These are phyloP conservation scores for Cerceris ruficornis DNA, from an alignment of 2,888 invertebrate species.

Conservation along the genomic window DNA sequence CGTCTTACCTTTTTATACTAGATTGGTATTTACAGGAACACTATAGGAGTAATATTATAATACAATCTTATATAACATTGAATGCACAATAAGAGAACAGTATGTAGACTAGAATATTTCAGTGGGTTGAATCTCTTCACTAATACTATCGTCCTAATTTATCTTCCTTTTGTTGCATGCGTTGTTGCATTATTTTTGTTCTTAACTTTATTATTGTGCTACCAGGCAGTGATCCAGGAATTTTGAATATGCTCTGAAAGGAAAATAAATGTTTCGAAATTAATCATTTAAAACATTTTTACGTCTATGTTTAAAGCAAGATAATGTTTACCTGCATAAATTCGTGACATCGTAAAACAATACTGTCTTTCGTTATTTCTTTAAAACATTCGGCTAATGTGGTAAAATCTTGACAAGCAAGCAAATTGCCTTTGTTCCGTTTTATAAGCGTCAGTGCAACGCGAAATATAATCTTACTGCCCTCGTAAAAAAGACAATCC, in stretches of 20 bases:
- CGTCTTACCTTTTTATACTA: conserved; percentile 23
- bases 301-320: conserved; percentile 13
- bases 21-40: conserved; percentile 50
- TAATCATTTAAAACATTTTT: conserved; percentile 2
- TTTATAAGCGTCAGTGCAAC: conserved; percentile 93
- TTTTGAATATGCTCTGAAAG: conserved; percentile 91
- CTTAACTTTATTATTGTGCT: conserved; percentile 86
- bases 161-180: conserved; percentile 81
- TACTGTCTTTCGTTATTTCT: conserved; percentile 89
- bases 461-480: conserved; percentile 95
- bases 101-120: conserved; percentile 73
- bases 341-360: conserved; percentile 92
- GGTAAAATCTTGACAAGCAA: conserved; percentile 91
- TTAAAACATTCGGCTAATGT: conserved; percentile 92
- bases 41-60: conserved; percentile 48
- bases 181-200: conserved; percentile 84
- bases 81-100: conserved; percentile 39
- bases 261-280: conserved; percentile 29
- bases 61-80: conserved; percentile 57
- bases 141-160: conserved; percentile 76
- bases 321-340: conserved; percentile 89
- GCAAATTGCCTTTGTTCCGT: conserved; percentile 87
- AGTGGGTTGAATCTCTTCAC: conserved; percentile 41
- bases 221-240: conserved; percentile 90
- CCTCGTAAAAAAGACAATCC: conserved; percentile 98